Base-by-base conservation (phyloP, 2,113 vertebrate genomes). In the Hypomesus transpacificus region DNA sequence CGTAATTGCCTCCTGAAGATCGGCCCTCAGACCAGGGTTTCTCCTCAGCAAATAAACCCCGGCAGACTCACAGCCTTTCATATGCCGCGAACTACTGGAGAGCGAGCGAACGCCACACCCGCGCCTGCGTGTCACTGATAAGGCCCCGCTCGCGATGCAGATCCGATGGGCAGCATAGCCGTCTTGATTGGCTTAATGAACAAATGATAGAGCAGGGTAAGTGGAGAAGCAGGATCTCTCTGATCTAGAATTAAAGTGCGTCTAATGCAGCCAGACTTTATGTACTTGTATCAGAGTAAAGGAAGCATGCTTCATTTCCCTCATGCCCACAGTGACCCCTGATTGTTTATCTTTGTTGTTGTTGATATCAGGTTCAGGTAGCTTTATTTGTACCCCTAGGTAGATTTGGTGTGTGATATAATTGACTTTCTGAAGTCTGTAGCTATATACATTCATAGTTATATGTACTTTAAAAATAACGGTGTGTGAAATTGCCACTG, bases 61-160 rank as follows among this genome's bases (percentile, higher is more conserved):
- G 75, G 14, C 26, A 20, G 50, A 31, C 68, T 75, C 46, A 66
- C 56, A 66, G 68, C 7, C 20, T 34, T 70, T 61, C 56, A 24
- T 66, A 46, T 71, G 56, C 3, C 22, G 16, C 7, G 39, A 62
- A 62, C 75, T 18, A 17, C 39, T 62, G 66, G 59, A 62, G 34
- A 70, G 17, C 56, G 50, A 51, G 46, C 17, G 50, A 51, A 28
- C 17, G 54, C 85, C 78, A 75, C 56, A 86, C 75, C 76, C 64
- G 77, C 82, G 80, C 56, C 90, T 90, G 88, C 75, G 74, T 89
- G 84, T 84, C 86, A 82, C 82, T 87, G 89, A 91, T 92, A 92
- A 90, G 86, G 76, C 18, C 69, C 61, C 79, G 50, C 68, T 68
- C 68, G 77, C 85, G 87, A 91, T 91, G 89, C 82, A 71, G 82